Evolutionary conservation across 2,888 invertebrate genomes (phyloP), one percentile per base, ranked within the genome.

Genomic region (Serrognathus titanus): DNA sequence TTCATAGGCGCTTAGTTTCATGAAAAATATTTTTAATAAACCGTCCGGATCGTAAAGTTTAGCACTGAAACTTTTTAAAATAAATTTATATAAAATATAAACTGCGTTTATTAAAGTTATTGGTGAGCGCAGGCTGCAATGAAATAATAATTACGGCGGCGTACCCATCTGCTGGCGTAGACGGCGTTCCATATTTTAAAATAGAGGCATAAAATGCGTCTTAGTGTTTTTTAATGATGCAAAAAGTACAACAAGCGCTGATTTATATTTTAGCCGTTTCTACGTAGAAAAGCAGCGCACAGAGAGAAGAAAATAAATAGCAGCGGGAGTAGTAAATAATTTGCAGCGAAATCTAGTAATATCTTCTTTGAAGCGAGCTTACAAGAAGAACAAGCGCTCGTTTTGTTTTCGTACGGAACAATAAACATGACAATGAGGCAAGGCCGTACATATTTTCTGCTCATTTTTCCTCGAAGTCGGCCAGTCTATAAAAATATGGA

Each of bases 381-480:
- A 63, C 63, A 67, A 68, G 66, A 68, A 68, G 60, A 63, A 64
- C 67, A 58, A 53, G 53, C 48, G 53, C 52, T 61, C 55, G 56
- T 58, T 58, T 57, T 59, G 53, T 55, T 61, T 48, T 53, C 47
- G 49, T 48, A 53, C 57, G 50, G 52, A 63, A 63, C 63, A 61
- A 64, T 68, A 69, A 69, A 69, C 66, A 69, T 69, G 69, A 69
- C 69, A 69, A 69, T 70, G 66, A 65, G 64, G 70, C 71, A 71
- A 72, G 72, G 71, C 63, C 70, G 68, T 66, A 66, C 67, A 70
- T 70, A 70, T 68, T 69, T 71, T 68, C 69, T 68, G 52, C 51
- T 59, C 59, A 66, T 67, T 70, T 69, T 68, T 66, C 56, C 53
- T 45, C 51, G 43, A 59, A 48, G 53, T 41, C 37, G 20, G 45